phyloP scores from a whole-genome alignment of 1,140 invertebrate species.

The Bombus fervidus region DNA sequence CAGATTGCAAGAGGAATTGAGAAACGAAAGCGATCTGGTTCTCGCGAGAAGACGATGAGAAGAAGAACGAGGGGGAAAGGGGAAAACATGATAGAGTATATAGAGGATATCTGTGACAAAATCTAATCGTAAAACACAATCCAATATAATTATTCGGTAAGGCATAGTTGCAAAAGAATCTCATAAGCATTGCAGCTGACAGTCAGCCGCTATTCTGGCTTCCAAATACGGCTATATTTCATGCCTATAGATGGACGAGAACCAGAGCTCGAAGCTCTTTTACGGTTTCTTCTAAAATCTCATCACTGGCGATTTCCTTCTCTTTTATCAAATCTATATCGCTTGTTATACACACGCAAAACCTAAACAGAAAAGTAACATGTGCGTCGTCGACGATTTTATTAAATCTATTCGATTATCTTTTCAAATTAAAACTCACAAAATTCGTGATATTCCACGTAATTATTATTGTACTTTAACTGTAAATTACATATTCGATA shows the following conservation, averaged over 20 bases:
- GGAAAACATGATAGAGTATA: background rate
- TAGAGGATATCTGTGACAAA: background rate
- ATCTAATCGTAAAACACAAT: background rate
- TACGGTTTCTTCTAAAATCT: conserved; percentile 28
- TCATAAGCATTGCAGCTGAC: background rate
- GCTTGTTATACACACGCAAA: background rate
- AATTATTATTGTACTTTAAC: background rate
- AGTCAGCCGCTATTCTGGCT: conserved; percentile 35
- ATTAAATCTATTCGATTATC: background rate
- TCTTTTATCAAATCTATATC: background rate
- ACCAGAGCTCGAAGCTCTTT: background rate
- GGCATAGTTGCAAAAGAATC: background rate
- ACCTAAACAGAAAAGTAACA: too few relatives aligned
- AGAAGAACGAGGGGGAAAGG: too few relatives aligned
- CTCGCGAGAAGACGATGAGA: background rate
- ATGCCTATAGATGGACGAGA: conserved; percentile 5
- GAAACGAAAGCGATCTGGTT: background rate
- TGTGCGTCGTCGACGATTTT: background rate
- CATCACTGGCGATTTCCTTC: background rate
- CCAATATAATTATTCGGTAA: background rate
- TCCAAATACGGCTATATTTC: conserved; percentile 10
- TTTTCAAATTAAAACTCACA: background rate
- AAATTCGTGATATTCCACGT: background rate
- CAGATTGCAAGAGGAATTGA: background rate
- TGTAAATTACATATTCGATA: background rate